Percentiles rank a stretch among this genome's conserved stretches.
Evolutionary conservation across 1,140 invertebrate species (phyloP).

Genomic region (Formica selysi): DNA sequence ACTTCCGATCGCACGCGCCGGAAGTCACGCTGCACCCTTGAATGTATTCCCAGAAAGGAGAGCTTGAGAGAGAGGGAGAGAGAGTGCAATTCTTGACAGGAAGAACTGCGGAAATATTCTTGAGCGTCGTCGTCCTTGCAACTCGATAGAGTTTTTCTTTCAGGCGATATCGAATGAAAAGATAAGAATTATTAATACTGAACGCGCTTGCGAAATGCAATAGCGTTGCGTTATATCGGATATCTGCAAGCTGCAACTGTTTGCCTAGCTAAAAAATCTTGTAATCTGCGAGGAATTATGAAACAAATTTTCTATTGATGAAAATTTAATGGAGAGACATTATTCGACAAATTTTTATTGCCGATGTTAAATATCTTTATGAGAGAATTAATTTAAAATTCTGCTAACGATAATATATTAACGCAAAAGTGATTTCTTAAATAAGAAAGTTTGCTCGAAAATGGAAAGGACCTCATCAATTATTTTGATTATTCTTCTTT

Average conservation of each 20-base stretch:
- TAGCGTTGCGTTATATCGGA: not conserved
- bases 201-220: slow-evolving; percentile 15
- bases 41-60: slow-evolving; percentile 47
- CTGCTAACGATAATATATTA: not conserved
- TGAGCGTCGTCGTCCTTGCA: slow-evolving; percentile 19
- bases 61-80: slow-evolving; percentile 10
- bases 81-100: slow-evolving; percentile 32
- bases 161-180: slow-evolving; percentile 36
- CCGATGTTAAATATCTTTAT: slow-evolving; percentile 2
- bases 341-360: not conserved
- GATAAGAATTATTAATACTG: slow-evolving; percentile 57
- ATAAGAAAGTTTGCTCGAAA: not conserved
- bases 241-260: slow-evolving; percentile 10
- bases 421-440: not conserved
- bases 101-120: slow-evolving; percentile 38
- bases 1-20: slow-evolving; percentile 41
- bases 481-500: not conserved
- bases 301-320: not conserved
- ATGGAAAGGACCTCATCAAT: not conserved
- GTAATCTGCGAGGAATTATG: not conserved
- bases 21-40: slow-evolving; percentile 45
- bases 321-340: not conserved
- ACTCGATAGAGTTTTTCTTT: slow-evolving; percentile 17
- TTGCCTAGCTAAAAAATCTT: not conserved
- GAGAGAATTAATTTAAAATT: not conserved